phyloP scores from a whole-genome alignment of 2,888 invertebrate genomes.

The Drosophila recens region DNA sequence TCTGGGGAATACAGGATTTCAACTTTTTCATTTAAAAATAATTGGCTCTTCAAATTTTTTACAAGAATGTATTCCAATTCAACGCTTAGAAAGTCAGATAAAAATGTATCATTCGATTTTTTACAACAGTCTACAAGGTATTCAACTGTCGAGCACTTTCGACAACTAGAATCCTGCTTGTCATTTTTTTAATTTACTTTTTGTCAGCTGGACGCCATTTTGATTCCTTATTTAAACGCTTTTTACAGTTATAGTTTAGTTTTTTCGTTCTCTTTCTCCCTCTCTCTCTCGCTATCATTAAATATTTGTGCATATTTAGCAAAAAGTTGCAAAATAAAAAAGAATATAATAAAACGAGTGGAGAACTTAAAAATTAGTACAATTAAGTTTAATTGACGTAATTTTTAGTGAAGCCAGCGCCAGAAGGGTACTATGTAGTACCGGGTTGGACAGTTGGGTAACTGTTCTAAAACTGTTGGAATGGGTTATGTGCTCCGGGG shows the following conservation, averaged over 20 bases:
- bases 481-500: neutral
- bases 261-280: neutral
- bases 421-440: neutral
- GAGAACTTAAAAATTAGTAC: slow-evolving; percentile 67
- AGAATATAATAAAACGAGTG: slow-evolving; percentile 7
- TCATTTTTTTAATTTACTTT: slow-evolving; percentile 28
- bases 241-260: slow-evolving; percentile 36
- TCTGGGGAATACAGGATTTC: neutral
- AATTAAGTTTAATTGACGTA: slow-evolving; percentile 77
- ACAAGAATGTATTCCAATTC: neutral
- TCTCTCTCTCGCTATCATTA: slow-evolving; percentile 17
- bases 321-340: slow-evolving; percentile 39
- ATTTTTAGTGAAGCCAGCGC: slow-evolving; percentile 62
- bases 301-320: slow-evolving; percentile 70
- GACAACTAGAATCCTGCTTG: neutral
- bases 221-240: slow-evolving; percentile 59
- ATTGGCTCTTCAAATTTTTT: neutral
- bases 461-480: slow-evolving; percentile 20
- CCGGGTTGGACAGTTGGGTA: slow-evolving; percentile 1
- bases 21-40: neutral
- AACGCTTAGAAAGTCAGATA: neutral
- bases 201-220: slow-evolving; percentile 71
- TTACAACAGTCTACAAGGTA: neutral
- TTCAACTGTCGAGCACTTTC: neutral
- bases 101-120: neutral